Conservation (phyloP, 1,140 invertebrate genomes). For the Drosophila lowei region DNA sequence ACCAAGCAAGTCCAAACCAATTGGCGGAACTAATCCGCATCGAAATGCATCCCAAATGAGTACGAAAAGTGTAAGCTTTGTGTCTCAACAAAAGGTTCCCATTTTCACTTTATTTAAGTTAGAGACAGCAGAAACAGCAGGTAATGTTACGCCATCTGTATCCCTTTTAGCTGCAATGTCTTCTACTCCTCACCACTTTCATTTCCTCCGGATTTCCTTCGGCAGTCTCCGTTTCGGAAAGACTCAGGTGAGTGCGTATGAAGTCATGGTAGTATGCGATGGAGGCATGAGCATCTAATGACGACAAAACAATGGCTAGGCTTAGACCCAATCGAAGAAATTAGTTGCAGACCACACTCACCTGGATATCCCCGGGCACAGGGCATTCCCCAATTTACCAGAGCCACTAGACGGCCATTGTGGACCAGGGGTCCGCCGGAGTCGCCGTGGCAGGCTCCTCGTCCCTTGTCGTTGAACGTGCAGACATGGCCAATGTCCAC, state of each 20-base stretch:
- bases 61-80: too few species aligned
- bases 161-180: constrained; percentile 14
- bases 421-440: constrained; percentile 83
- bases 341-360: neutral
- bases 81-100: too few species aligned
- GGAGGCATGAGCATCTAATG: constrained; percentile 84
- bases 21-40: neutral
- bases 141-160: too few species aligned
- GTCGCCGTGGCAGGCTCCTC: constrained; percentile 85
- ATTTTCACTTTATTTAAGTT: neutral
- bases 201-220: constrained; percentile 11
- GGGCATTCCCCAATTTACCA: constrained; percentile 85
- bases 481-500: constrained; percentile 85
- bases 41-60: too few species aligned
- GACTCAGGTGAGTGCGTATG: constrained; percentile 71
- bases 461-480: constrained; percentile 85
- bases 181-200: neutral
- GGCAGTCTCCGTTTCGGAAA: constrained; percentile 15
- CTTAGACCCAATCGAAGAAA: neutral
- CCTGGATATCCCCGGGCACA: constrained; percentile 84
- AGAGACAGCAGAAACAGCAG: too few species aligned
- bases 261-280: constrained; percentile 83
- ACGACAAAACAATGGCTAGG: neutral
- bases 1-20: too few species aligned
- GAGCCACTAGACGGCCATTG: constrained; percentile 83